Base-by-base conservation (phyloP, 2,797 vertebrate species). In the Pyrocephalus nanus region DNA sequence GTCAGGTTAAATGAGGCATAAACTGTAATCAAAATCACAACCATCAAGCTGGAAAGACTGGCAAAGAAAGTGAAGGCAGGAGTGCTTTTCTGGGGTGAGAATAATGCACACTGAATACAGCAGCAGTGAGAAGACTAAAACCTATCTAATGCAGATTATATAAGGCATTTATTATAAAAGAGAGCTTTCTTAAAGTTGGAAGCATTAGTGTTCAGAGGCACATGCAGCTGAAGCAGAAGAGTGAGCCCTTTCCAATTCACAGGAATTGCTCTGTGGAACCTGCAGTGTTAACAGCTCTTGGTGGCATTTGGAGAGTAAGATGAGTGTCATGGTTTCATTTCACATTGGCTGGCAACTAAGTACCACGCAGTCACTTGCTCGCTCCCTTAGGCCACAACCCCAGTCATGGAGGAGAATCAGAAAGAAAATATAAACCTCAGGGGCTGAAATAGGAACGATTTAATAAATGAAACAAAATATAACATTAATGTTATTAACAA, bases 131-230 rank as follows among this genome's bases (percentile, higher is more conserved):
- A 74, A 84, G 55, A 78, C 83, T 66, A 86, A 93, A 94, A 69
- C 16, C 58, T 67, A 79, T 30, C 70, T 92, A 89, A 88, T 75
- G 71, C 51, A 86, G 76, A 80, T 96, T 93, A 80, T 32, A 78
- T 91, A 96, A 94, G 1, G 6, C 38, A 42, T 42, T 16, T 42
- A 20, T 53, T 69, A 84, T 23, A 77, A 87, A 86, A 87, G 16
- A 91, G 69, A 64, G 51, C 32, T 71, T 82, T 50, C 81, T 71
- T 66, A 16, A 65, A 79, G 51, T 38, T 69, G 60, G 48, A 79
- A 40, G 38, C 71, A 73, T 54, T 57, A 61, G 9, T 36, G 58
- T 48, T 83, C 12, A 30, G 13, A 25, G 21, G 36, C 1, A 8
- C 51, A 26, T 27, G 61, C 61, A 88, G 55, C 58, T 54, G 79